Percentiles rank a stretch among this genome's conserved stretches.
Conservation (phyloP, 2,113 vertebrate species). For the Paramisgurnus dabryanus region DNA sequence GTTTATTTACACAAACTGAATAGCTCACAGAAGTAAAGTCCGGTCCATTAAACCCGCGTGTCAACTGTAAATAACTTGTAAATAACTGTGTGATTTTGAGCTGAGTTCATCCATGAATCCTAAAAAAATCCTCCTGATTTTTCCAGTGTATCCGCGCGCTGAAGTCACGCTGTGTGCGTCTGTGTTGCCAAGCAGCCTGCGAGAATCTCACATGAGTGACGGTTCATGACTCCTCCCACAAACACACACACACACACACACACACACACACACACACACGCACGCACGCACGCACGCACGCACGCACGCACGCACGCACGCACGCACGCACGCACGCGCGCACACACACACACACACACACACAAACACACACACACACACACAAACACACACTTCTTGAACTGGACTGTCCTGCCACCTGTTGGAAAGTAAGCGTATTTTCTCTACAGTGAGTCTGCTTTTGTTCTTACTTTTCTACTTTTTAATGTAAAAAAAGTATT, state of each 20-base stretch:
- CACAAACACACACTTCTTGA: background rate
- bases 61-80: background rate
- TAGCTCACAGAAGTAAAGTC: background rate
- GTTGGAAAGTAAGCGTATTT: slow-evolving; percentile 30
- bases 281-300: background rate
- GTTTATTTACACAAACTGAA: background rate
- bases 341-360: background rate
- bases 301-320: slow-evolving; percentile 6
- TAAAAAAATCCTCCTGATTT: background rate
- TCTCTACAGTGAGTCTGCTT: background rate
- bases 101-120: background rate
- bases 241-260: background rate
- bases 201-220: background rate
- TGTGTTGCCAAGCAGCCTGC: slow-evolving; percentile 43
- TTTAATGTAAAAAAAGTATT: too few species aligned
- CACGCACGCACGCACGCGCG: background rate
- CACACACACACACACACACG: slow-evolving; percentile 2
- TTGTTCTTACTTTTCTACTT: too few species aligned
- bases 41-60: too few species aligned
- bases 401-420: slow-evolving; percentile 55
- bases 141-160: background rate
- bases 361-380: background rate
- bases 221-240: slow-evolving; percentile 27
- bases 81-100: too few species aligned
- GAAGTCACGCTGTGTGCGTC: slow-evolving; percentile 10